Evolutionary conservation across 2,888 invertebrate species (phyloP), one percentile per base, ranked within the genome.

Genomic region (Unio pictorum): DNA sequence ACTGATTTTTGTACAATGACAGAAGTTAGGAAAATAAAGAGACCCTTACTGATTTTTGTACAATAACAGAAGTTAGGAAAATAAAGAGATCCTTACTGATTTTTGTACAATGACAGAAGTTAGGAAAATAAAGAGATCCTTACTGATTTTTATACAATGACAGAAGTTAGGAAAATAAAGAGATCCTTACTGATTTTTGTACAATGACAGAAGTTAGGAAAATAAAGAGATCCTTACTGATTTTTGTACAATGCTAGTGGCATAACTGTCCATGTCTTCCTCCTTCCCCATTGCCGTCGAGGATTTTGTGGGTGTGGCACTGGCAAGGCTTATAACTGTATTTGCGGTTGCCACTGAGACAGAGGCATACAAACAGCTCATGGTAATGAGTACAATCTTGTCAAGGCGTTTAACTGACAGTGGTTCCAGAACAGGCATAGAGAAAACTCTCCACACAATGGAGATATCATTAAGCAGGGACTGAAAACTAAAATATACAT

Each of bases 391-490:
- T 63, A 95, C 95, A 60, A 97, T 91, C 86, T 95, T 95, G 71
- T 94, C 93, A 64, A 97, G 93, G 83, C 96, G 94, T n/a, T 93
- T 93, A 5, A 95, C 93, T 17, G 95, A 95, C 81, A 97, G 92
- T 0, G 97, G 97, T 89, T 97, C 97, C 68, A 97, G 90, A 72
- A 96, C 93, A 0, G 97, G 97, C 82, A 98, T 91, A 26, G 95
- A 94, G 80, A 97, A 92, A 11, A 95, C 95, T 78, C 94, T 93
- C 87, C 94, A 94, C 71, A 96, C 95, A 61, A 96, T 93, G 72
- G 93, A 93, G 74, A 97, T 94, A 89, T 97, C 97, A 74, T 94
- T 94, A 73, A 96, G 93, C 80, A 96, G 93, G 78, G 94, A 93
- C 78, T 94, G 93, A 81, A 96, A 93, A 81, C 95, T 95, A 89